Conservation (phyloP, 2,113 vertebrate species). For the Phalacrocorax brasilianus region DNA sequence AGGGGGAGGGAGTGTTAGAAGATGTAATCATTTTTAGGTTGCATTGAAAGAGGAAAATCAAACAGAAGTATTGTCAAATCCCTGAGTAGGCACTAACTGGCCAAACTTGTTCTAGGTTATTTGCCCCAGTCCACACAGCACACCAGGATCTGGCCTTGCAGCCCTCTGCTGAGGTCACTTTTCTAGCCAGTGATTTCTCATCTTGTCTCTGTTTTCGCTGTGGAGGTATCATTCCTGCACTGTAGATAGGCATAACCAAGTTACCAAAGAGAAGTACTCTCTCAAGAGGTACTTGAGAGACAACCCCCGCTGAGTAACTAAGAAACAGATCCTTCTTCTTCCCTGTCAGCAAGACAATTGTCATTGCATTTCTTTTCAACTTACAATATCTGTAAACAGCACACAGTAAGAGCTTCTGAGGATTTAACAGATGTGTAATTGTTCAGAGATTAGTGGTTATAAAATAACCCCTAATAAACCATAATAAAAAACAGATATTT, state of each 20-base stretch:
- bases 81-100: not conserved
- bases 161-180: not conserved
- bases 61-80: not conserved
- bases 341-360: not conserved
- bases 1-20: not conserved
- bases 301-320: not conserved
- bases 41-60: constrained; percentile 14
- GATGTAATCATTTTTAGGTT: constrained; percentile 44
- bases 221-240: not conserved
- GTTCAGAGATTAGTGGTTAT: constrained; percentile 33
- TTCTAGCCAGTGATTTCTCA: not conserved
- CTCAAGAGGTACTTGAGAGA: not conserved
- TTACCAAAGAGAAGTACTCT: not conserved
- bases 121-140: not conserved
- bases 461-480: not conserved
- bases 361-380: not conserved
- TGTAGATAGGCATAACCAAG: not conserved
- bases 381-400: not conserved
- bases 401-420: not conserved
- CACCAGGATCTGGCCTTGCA: not conserved
- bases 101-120: not conserved
- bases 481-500: constrained; percentile 14
- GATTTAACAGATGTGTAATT: constrained; percentile 29
- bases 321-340: not conserved
- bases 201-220: not conserved